phyloP scores from a whole-genome alignment of 2,797 vertebrate genomes.

The Triplophysa yarkandensis region DNA sequence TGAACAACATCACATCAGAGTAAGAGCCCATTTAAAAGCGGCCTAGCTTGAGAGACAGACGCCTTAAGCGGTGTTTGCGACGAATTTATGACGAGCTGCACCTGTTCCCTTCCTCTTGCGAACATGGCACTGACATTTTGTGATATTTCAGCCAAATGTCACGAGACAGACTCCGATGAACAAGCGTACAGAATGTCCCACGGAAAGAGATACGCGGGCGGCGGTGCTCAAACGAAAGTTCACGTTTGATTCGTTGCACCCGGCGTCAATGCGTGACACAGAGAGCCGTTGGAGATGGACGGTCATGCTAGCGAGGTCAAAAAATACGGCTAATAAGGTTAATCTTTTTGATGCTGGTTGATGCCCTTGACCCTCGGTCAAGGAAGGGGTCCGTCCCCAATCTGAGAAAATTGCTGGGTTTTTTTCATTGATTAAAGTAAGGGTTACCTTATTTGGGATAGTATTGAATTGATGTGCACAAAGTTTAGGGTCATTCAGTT shows the following conservation, averaged over 20 bases:
- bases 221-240: slow-evolving; percentile 38
- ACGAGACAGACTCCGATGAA: slow-evolving; percentile 39
- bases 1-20: slow-evolving; percentile 13
- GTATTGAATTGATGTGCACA: neutral
- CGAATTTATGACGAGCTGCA: slow-evolving; percentile 34
- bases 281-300: slow-evolving; percentile 7
- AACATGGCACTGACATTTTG: slow-evolving; percentile 51
- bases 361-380: slow-evolving; percentile 36
- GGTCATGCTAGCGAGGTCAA: slow-evolving; percentile 19
- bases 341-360: slow-evolving; percentile 33
- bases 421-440: neutral
- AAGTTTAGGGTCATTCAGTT: neutral
- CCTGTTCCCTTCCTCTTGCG: slow-evolving; percentile 34
- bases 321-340: slow-evolving; percentile 38
- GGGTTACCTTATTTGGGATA: slow-evolving; percentile 9
- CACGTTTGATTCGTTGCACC: slow-evolving; percentile 29
- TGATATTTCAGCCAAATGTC: slow-evolving; percentile 58
- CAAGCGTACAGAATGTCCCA: slow-evolving; percentile 17
- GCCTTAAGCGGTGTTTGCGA: slow-evolving; percentile 42
- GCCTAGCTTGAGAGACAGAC: slow-evolving; percentile 2
- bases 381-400: neutral
- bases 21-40: slow-evolving; percentile 18
- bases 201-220: slow-evolving; percentile 26
- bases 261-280: slow-evolving; percentile 10
- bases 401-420: neutral